A percentile compares a stretch with the other conserved stretches of the same genome.
These are phyloP conservation scores for Sebastes nivosus DNA, from an alignment of 2,797 vertebrate genomes.

Conservation along the genomic window DNA sequence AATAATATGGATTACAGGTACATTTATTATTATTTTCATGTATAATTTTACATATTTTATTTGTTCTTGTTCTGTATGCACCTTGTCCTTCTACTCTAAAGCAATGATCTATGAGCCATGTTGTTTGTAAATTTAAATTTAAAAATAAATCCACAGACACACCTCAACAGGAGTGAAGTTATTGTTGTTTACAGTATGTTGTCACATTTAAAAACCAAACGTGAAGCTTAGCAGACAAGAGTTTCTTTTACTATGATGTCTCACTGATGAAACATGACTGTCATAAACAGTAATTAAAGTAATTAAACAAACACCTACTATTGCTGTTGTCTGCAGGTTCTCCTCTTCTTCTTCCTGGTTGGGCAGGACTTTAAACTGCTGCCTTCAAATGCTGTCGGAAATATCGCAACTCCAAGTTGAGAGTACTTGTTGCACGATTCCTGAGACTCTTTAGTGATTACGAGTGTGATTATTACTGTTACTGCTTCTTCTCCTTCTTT, in stretches of 20 bases:
- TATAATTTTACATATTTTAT: too few species aligned
- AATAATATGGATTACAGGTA: too few species aligned
- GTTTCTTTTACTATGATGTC: background rate
- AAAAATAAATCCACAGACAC: too few species aligned
- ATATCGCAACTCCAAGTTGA: background rate
- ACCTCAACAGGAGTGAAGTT: background rate
- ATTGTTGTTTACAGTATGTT: background rate
- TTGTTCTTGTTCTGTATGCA: too few species aligned
- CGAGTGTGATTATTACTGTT: background rate
- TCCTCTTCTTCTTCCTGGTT: constrained; percentile 38
- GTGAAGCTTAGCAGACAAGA: background rate
- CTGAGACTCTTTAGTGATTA: too few species aligned
- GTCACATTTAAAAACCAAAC: background rate
- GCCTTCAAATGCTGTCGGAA: constrained; percentile 37
- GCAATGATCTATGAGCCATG: too few species aligned
- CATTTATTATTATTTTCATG: too few species aligned
- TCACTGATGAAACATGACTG: fast-evolving
- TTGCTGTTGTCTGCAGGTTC: background rate
- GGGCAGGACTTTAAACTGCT: background rate
- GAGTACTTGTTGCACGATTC: background rate
- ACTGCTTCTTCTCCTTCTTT: too few species aligned
- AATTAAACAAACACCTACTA: background rate
- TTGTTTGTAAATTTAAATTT: too few species aligned
- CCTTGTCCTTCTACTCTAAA: fast-evolving
- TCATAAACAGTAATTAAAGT: background rate